A percentile compares a stretch with the other conserved stretches of the same genome.
These are phyloP conservation scores for Dichetophora obliterata DNA, from an alignment of 2,888 invertebrate species.

Conservation along the genomic window DNA sequence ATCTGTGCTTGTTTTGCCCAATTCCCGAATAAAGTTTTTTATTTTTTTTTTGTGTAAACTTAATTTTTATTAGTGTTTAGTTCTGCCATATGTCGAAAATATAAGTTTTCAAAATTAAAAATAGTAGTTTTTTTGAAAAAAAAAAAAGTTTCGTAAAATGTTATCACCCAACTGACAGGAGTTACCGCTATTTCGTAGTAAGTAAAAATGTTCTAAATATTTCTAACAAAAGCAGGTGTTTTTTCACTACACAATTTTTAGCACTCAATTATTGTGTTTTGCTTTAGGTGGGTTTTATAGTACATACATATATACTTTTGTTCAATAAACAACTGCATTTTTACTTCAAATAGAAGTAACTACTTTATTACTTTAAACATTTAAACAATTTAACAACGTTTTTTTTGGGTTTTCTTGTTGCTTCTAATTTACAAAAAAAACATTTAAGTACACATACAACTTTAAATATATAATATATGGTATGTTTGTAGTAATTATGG, in stretches of 20 bases:
- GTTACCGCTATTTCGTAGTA: conserved; percentile 60
- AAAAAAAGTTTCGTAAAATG: conserved; percentile 33
- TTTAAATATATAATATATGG: conserved; percentile 17
- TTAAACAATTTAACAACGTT: conserved; percentile 30
- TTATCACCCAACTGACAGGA: conserved; percentile 70
- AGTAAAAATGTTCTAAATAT: conserved; percentile 32
- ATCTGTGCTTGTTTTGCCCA: background rate
- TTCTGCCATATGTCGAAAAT: background rate
- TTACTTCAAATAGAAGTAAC: conserved; percentile 18
- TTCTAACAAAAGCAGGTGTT: conserved; percentile 23
- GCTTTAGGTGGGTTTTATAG: conserved; percentile 59
- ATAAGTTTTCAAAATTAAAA: background rate
- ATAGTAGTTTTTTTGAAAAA: no score
- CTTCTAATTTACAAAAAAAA: conserved; percentile 25
- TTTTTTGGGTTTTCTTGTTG: background rate
- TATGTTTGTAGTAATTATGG: conserved; percentile 4
- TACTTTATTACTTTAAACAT: background rate
- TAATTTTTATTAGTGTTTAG: no score
- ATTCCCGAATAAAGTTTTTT: background rate
- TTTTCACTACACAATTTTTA: conserved; percentile 45
- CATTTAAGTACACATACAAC: conserved; percentile 29
- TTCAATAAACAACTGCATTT: background rate
- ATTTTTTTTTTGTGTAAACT: no score
- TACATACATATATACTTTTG: no score
- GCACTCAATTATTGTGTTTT: conserved; percentile 53